Evolutionary conservation across 2,797 vertebrate species (phyloP), one percentile per base, ranked within the genome.

Genomic region (Crocodylus rhombifer): DNA sequence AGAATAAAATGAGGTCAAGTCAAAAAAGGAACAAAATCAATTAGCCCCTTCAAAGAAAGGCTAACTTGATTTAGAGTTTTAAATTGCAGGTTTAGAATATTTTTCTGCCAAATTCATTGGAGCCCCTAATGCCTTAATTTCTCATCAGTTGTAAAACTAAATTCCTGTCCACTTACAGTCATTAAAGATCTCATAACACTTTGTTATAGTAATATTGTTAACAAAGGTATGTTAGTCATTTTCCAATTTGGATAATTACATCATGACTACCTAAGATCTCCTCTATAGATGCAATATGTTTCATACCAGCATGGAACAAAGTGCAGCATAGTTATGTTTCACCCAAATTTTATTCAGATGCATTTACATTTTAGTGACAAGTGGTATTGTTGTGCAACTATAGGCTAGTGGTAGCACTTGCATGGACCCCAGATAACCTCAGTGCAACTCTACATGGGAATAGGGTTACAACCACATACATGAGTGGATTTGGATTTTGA

Each of bases 11-110:
- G 0, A 92, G 57, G 82, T 88, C 80, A 88, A 74, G 71, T 83
- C 18, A 89, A 75, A 92, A 93, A 91, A 89, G n/a, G 58, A 83
- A 30, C 15, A 73, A 94, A 94, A 88, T 91, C 77, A 94, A 26
- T 96, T 92, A 93, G 26, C 17, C 13, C 67, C 55, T 65, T 94
- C 61, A 93, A 82, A 88, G 83, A 89, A 95, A 85, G 86, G 30
- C 60, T 57, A 76, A 64, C 33, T 91, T 77, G 58, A 80, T 86
- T 93, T 63, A 4, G 14, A 87, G 55, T 87, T 94, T 69, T 84
- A 67, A 85, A 77, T 94, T 91, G 57, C n/a, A 71, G 20, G 62
- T 90, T 74, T 93, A 79, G 69, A 87, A 28, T 57, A 56, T 67
- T 58, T 51, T 75, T 28, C 87, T 64, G 3, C 33, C 61, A 87